Conservation (phyloP, 1,140 invertebrate genomes). For the Musca vetustissima region DNA sequence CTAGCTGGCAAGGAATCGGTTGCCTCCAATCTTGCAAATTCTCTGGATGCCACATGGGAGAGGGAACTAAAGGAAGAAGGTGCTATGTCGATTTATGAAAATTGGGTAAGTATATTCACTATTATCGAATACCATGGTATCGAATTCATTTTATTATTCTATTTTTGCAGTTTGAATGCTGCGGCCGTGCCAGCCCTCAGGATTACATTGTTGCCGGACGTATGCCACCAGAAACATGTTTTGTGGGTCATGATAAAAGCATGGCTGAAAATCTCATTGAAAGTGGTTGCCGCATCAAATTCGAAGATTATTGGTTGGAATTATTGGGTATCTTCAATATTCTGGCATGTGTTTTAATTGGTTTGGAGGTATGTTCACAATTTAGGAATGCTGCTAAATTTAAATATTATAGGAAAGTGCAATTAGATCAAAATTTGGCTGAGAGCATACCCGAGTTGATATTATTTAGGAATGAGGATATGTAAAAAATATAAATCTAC, state of each 20-base stretch:
- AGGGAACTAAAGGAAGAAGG: constrained; percentile 44
- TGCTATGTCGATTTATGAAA: constrained; percentile 49
- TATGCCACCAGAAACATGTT: constrained; percentile 38
- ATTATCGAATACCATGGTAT: too few species aligned
- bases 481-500: too few species aligned
- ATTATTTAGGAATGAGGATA: too few species aligned
- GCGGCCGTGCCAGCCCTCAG: constrained; percentile 54
- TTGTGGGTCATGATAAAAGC: constrained; percentile 38
- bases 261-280: constrained; percentile 44
- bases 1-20: constrained; percentile 8
- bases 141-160: constrained; percentile 17
- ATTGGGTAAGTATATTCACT: constrained; percentile 38
- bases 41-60: constrained; percentile 43
- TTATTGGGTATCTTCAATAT: constrained; percentile 42
- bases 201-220: constrained; percentile 48
- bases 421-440: too few species aligned
- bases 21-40: constrained; percentile 40
- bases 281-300: constrained; percentile 44
- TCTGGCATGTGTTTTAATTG: constrained; percentile 39
- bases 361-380: constrained; percentile 36
- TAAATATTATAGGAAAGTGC: too few species aligned
- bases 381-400: too few species aligned
- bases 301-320: constrained; percentile 47
- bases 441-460: too few species aligned
- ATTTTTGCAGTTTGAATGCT: constrained; percentile 58